These are phyloP conservation scores for Helobdella robusta DNA, from an alignment of 2,888 invertebrate genomes.

Conservation along the genomic window DNA sequence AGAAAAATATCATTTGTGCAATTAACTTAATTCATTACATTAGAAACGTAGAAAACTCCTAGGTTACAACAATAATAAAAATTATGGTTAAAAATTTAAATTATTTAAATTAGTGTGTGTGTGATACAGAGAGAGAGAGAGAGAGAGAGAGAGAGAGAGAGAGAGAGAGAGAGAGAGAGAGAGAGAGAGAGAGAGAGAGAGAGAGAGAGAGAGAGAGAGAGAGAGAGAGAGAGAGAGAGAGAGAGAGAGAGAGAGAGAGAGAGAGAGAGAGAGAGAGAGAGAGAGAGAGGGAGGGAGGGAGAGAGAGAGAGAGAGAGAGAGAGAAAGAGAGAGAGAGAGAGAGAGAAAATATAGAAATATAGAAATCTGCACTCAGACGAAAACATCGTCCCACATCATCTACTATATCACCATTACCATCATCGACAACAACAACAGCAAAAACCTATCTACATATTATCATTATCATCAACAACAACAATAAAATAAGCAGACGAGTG, in stretches of 20 bases:
- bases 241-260: conserved; percentile 4
- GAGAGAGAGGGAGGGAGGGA: not conserved
- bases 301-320: not conserved
- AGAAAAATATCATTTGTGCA: too few relatives aligned
- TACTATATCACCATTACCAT: not conserved
- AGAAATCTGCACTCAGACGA: not conserved
- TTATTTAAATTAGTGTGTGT: too few relatives aligned
- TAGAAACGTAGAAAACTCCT: too few relatives aligned
- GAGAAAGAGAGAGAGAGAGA: not conserved
- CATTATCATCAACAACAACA: too few relatives aligned
- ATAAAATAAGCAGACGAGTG: too few relatives aligned
- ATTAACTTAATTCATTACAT: too few relatives aligned
- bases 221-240: not conserved
- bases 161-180: conserved; percentile 6
- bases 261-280: not conserved
- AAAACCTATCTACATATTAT: too few relatives aligned
- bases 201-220: not conserved
- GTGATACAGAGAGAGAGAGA: not conserved
- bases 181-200: not conserved
- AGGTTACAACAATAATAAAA: too few relatives aligned
- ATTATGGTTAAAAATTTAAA: too few relatives aligned
- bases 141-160: conserved; percentile 1
- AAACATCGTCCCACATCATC: too few relatives aligned
- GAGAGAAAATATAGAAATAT: not conserved
- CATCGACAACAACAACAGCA: not conserved